phyloP scores from a whole-genome alignment of 2,888 invertebrate species.

The Scelioninae gen. 1 region DNA sequence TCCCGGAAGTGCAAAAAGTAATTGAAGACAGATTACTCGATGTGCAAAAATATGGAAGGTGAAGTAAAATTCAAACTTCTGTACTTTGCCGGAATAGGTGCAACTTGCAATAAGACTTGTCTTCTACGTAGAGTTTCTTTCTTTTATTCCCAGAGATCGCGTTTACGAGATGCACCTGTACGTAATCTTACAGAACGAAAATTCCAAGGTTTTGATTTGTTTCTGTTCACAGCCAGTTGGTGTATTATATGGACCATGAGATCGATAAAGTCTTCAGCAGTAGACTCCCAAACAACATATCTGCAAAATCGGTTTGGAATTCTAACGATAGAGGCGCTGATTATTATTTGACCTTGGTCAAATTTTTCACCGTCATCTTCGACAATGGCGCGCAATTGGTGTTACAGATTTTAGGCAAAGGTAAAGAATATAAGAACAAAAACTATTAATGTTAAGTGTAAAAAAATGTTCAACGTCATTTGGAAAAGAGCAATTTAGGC shows the following conservation, averaged over 20 bases:
- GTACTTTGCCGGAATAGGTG: conserved; percentile 54
- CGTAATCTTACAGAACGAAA: conserved; percentile 7
- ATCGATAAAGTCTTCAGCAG: conserved; percentile 75
- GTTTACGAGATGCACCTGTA: conserved; percentile 19
- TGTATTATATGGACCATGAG: conserved; percentile 76
- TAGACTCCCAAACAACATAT: conserved; percentile 69
- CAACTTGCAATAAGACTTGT: conserved; percentile 32
- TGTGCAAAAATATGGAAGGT: conserved; percentile 69
- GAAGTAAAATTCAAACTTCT: conserved; percentile 67
- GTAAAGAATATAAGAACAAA: conserved; percentile 1
- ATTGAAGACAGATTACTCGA: conserved; percentile 72
- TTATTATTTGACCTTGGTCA: conserved; percentile 74
- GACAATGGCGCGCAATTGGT: conserved; percentile 72
- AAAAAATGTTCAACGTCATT: no score
- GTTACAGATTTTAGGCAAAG: conserved; percentile 57
- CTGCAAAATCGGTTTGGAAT: conserved; percentile 73
- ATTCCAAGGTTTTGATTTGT: conserved; percentile 27
- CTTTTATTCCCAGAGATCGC: conserved; percentile 33
- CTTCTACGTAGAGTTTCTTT: conserved; percentile 44
- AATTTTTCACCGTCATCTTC: conserved; percentile 74
- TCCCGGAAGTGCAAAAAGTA: conserved; percentile 72
- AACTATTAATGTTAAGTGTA: no score
- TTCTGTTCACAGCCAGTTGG: conserved; percentile 67
- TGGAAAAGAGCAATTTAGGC: no score
- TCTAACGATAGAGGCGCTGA: conserved; percentile 69